Conservation (phyloP, 2,797 vertebrate genomes). For the Tiaroga cobitis region DNA sequence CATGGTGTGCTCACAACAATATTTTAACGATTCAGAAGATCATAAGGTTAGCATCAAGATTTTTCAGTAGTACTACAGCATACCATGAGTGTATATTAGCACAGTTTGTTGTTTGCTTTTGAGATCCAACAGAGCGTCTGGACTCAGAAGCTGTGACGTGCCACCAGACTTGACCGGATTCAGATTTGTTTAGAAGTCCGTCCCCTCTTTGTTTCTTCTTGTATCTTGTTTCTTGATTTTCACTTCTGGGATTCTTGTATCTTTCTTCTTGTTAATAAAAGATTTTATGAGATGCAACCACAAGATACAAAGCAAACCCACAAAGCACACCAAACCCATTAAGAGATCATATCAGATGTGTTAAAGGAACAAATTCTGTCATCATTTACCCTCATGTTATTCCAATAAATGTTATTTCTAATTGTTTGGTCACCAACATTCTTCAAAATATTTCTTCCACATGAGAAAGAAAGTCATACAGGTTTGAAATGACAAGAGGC, state of each 20-base stretch:
- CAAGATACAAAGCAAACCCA: neutral
- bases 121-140: neutral
- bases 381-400: neutral
- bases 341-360: neutral
- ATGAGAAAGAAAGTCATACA: neutral
- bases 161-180: neutral
- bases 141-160: neutral
- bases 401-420: neutral
- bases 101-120: conserved; percentile 4
- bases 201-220: neutral
- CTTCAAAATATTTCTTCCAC: too few species aligned
- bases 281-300: neutral
- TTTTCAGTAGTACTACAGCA: neutral
- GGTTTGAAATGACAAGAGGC: neutral
- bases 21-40: neutral
- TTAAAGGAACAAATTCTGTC: too few species aligned
- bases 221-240: neutral
- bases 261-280: neutral
- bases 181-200: neutral
- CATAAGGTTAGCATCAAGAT: neutral
- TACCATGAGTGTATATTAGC: neutral
- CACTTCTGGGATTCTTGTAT: neutral
- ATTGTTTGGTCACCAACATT: neutral
- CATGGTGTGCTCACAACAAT: neutral
- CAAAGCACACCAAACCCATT: neutral